Base-by-base conservation (phyloP, 92 coral and sea anemone genomes). In the Ricordea florida region DNA sequence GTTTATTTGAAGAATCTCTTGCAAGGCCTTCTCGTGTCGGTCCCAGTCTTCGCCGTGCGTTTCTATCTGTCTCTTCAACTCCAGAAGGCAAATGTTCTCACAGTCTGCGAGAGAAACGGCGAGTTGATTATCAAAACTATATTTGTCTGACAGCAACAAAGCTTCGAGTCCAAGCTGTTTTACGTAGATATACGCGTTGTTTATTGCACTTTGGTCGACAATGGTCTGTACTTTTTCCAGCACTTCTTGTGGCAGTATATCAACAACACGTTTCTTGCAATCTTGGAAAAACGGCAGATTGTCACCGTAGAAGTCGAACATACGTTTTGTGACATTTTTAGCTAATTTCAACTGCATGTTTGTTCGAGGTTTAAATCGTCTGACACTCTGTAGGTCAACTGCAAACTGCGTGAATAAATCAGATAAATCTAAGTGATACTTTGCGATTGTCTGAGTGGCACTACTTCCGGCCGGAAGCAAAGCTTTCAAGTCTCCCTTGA, bases 341-440 rank as follows among this genome's bases (percentile, higher is more conserved):
- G 97, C 91, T 10, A 96, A 89, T 41, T 92, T 87, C n/a, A 92
- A 29, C 69, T 96, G 99, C 11, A 85, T 76, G 62, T 87, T 84
- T 7, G 99, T 92, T 50, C 69, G 82, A 9, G 99, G 99, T 43
- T 81, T 86, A 22, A 96, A 93, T 50, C 87, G 87, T 58, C 85
- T 89, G 18, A 92, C 23, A n/a, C 97, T 70, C 73, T 96, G 99
- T 85, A 96, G 76, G 36, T 89, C 97, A 7, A 96, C 85, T 3
- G 99, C 99, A 86, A 89, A 96, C 82, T 96, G 93, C 9, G 99
- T 96, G 36, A 96, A 96, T n/a, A 89, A 65, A 48, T 96, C 99
- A 10, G 99, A 96, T 27, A 93, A 74, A 47, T 96, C 99, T 10
- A 88, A 41, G 67, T 92, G 92, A 26, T 92, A 96, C 37, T 88